phyloP scores from a whole-genome alignment of 1,140 invertebrate genomes.

The Trinorchestia longiramus region DNA sequence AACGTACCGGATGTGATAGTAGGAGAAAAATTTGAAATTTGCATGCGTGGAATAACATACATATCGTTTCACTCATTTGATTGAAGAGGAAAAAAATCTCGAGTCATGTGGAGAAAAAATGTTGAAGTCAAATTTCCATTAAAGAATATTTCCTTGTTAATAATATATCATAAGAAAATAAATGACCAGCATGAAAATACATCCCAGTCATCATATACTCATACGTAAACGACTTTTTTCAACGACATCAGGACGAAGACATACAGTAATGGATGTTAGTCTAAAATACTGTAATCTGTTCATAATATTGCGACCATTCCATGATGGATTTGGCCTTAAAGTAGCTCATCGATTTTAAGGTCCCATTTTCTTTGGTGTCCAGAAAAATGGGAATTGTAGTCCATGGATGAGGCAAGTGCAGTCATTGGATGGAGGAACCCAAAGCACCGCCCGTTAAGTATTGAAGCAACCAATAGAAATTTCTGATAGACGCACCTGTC shows the following conservation, averaged over 20 bases:
- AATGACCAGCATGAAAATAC: background rate
- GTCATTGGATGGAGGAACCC: constrained; percentile 16
- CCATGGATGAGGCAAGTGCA: background rate
- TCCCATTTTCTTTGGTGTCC: constrained; percentile 41
- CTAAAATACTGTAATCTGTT: background rate
- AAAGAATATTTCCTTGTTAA: background rate
- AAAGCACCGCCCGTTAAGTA: constrained; percentile 32
- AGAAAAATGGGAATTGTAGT: constrained; percentile 39
- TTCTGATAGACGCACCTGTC: constrained; percentile 41
- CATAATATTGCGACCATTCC: background rate
- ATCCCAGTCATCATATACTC: background rate
- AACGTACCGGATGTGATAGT: background rate
- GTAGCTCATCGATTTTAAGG: constrained; percentile 31
- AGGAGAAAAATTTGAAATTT: background rate
- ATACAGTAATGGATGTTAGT: background rate
- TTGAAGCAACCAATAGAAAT: constrained; percentile 46
- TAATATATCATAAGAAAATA: background rate
- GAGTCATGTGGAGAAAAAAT: background rate
- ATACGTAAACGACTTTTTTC: background rate
- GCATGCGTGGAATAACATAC: background rate
- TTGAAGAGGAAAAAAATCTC: too few species aligned
- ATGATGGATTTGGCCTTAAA: background rate
- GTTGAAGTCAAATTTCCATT: background rate
- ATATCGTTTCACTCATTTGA: background rate
- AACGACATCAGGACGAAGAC: background rate